Evolutionary conservation across 2,888 invertebrate genomes (phyloP).

Genomic region (Ophion slaviceki): DNA sequence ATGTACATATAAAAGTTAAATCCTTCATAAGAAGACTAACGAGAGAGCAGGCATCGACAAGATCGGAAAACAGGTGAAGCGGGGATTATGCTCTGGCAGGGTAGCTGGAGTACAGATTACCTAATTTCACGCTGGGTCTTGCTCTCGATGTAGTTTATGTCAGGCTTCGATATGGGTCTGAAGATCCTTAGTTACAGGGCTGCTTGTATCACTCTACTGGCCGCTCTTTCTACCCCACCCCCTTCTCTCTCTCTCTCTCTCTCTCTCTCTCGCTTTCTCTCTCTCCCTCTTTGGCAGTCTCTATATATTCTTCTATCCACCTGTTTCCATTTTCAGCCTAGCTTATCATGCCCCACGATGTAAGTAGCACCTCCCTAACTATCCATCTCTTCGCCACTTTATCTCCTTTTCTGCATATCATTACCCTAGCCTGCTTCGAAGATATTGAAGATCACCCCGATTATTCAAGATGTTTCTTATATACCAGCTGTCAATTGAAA

Average conservation of each 20-base stretch:
- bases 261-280: too few relatives aligned
- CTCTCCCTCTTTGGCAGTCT: too few relatives aligned
- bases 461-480: too few relatives aligned
- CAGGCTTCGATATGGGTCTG: conserved; percentile 11
- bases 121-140: conserved; percentile 53
- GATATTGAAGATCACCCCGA: too few relatives aligned
- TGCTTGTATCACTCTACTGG: conserved; percentile 17
- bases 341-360: not conserved
- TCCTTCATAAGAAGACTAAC: not conserved
- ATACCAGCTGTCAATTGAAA: conserved; percentile 1
- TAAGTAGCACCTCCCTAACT: not conserved
- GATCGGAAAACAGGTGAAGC: conserved; percentile 28
- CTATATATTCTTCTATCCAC: not conserved
- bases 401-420: not conserved
- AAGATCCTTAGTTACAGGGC: conserved; percentile 45
- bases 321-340: not conserved
- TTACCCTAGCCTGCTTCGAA: not conserved
- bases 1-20: not conserved
- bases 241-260: conserved; percentile 10
- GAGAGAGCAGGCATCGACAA: conserved; percentile 29
- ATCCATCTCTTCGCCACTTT: conserved; percentile 1
- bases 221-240: conserved; percentile 14
- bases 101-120: conserved; percentile 34
- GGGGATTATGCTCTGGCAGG: conserved; percentile 26
- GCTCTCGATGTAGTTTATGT: conserved; percentile 48